phyloP scores from a whole-genome alignment of 2,113 vertebrate genomes.

The Coregonus clupeaformis region DNA sequence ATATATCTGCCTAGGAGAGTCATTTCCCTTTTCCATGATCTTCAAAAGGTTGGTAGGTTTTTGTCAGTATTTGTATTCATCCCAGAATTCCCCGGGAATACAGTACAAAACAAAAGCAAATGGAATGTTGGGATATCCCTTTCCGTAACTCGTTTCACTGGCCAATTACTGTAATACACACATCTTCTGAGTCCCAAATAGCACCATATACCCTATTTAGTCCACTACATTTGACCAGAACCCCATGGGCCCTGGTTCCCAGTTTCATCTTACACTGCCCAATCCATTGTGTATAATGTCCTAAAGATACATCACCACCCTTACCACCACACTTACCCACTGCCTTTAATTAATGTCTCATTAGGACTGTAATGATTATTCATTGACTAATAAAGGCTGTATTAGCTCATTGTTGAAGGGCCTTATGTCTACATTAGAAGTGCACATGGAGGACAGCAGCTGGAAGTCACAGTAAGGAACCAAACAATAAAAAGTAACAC shows the following conservation, averaged over 20 bases:
- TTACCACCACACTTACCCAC: constrained; percentile 31
- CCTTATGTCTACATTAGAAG: constrained; percentile 47
- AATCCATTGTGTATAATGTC: constrained; percentile 73
- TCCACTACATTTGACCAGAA: constrained; percentile 35
- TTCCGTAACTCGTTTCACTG: constrained; percentile 50
- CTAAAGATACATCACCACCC: constrained; percentile 66
- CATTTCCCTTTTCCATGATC: constrained; percentile 63
- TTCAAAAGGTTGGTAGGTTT: constrained; percentile 70
- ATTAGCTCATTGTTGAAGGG: constrained; percentile 72
- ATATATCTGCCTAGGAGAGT: constrained; percentile 76
- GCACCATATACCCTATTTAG: constrained; percentile 24
- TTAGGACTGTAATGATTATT: constrained; percentile 74
- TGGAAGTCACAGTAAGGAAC: constrained; percentile 50
- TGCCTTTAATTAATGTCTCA: constrained; percentile 69
- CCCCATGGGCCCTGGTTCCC: constrained; percentile 44
- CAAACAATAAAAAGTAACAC: constrained; percentile 60
- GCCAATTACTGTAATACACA: neutral
- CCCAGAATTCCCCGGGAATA: constrained; percentile 48
- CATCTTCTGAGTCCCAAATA: constrained; percentile 37
- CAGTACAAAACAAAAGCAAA: constrained; percentile 42
- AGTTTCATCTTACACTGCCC: constrained; percentile 46
- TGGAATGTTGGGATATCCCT: constrained; percentile 15
- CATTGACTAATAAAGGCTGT: constrained; percentile 77
- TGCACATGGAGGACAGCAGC: constrained; percentile 39
- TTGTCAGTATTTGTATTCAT: constrained; percentile 67